Evolutionary conservation across 2,888 invertebrate genomes (phyloP), one percentile per base, ranked within the genome.

Genomic region (Watsonalla cultraria): DNA sequence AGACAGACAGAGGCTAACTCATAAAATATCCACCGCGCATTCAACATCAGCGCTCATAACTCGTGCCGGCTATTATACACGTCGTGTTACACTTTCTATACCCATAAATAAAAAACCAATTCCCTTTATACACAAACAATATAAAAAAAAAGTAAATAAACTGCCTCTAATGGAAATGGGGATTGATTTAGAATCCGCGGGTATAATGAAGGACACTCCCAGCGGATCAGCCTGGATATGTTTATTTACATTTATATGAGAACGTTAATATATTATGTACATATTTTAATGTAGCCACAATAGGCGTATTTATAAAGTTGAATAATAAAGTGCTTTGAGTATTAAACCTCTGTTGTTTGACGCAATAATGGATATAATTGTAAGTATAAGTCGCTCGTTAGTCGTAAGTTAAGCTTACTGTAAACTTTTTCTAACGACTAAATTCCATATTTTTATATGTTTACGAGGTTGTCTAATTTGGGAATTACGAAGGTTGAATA

Each of bases 241-340:
- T 61, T 64, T 78, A 83, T 86, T 84, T 80, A 78, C 81, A 84
- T 84, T 78, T 79, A 78, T 80, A 83, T 82, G 70, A 75, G 68
- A 80, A 79, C 70, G 73, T 75, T 72, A 80, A 83, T 79, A 72
- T 71, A 66, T 66, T 76, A 74, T 56, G 62, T 59, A 62, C 24
- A 24, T 60, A 64, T 67, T 72, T 69, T 67, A 71, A 74, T 72
- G 63, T 69, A 46, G 59, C 53, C 52, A 67, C 61, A 69, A 68
- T 62, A 58, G 59, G 54, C 53, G 58, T 64, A 65, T 62, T 67
- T 59, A 60, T 64, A 68, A 57, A 65, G 68, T 64, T 61, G 53
- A 69, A 67, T 58, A 56, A 63, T 54, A 56, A 54, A 54, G 61
- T 57, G 55, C 45, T 54, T 64, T 49, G 52, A 34, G 51, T 59